These are phyloP conservation scores for Thalassarche chlororhynchos DNA, from an alignment of 2,113 vertebrate genomes.

Conservation along the genomic window DNA sequence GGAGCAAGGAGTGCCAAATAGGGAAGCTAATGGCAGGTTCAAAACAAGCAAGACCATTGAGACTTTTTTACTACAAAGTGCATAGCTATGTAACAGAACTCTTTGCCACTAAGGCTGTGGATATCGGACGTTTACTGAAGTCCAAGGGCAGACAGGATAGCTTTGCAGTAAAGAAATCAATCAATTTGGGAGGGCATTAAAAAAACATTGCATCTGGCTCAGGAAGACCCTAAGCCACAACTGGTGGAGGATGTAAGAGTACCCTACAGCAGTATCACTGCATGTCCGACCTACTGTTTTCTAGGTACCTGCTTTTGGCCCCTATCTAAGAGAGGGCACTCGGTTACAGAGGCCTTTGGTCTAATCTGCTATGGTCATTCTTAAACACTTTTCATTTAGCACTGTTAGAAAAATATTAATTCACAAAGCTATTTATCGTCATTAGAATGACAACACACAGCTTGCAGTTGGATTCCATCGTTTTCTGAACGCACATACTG, in stretches of 20 bases:
- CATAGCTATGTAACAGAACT: background rate
- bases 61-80: background rate
- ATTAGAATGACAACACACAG: background rate
- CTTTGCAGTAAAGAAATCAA: background rate
- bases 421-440: background rate
- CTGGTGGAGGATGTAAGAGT: background rate
- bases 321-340: fast-evolving
- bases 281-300: background rate
- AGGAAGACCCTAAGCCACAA: background rate
- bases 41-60: background rate
- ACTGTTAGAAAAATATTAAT: background rate
- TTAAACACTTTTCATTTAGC: background rate
- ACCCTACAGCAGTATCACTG: background rate
- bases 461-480: background rate
- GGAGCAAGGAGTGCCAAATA: background rate
- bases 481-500: background rate
- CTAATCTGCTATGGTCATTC: background rate
- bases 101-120: background rate
- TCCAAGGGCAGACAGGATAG: background rate
- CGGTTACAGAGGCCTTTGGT: background rate
- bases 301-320: background rate
- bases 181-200: fast-evolving
- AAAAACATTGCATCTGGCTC: background rate
- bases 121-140: fast-evolving
- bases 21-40: background rate